Base-by-base conservation (phyloP, 2,113 vertebrate genomes). In the Oriolus oriolus region DNA sequence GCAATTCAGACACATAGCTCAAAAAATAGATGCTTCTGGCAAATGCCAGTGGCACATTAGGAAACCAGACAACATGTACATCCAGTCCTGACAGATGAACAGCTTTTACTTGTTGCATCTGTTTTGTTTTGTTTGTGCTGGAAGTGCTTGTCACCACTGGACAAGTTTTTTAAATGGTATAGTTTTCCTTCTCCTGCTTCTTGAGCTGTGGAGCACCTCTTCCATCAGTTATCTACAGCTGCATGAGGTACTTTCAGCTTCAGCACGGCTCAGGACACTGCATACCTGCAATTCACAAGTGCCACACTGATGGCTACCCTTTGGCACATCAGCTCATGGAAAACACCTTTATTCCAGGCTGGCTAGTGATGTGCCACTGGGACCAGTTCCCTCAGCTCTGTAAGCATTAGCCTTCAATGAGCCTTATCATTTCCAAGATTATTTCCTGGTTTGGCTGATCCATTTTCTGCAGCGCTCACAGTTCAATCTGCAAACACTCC, bases 181-280 rank as follows among this genome's bases (percentile, higher is more conserved):
- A 4, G 22, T 13, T 92, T 89, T n/a, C 50, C 52, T 82, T 57
- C 63, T 85, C 17, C 22, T 85, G 17, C 23, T 90, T 59, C 35
- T 54, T 42, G 39, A 76, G 21, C 84, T 35, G 7, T 24, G 28
- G 64, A 66, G 39, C 37, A 41, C 31, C 20, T 52, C 19, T 64
- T 65, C 59, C 31, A 31, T 17, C 24, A 35, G 37, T 26, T 37
- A 30, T 7, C 65, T 66, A 23, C 31, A 84, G 42, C n/a, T 74
- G 17, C 11, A 28, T 13, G 47, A 39, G 64, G 26, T 10, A 27
- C 45, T 45, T 44, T 37, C 75, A 68, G 54, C 41, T 57, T 44
- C 28, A 16, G 33, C 61, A 61, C 0, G 0, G 53, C 44, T 71
- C 42, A 37, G 66, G 76, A 63, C 52, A 22, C n/a, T 6, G 2